phyloP scores from a whole-genome alignment of 2,113 vertebrate genomes.

The Nothocercus julius region DNA sequence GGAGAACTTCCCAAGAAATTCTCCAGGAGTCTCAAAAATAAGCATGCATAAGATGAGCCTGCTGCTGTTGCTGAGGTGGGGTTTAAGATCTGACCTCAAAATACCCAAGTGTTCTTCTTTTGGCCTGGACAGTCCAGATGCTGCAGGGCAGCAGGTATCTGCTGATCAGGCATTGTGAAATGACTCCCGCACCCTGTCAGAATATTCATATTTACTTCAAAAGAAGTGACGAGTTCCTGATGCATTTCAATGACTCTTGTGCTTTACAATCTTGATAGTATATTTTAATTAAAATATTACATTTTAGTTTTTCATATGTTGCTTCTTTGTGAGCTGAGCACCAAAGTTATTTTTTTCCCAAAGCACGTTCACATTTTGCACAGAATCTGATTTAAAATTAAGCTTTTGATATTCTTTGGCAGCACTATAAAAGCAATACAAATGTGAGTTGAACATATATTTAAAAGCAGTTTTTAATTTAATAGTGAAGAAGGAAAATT shows the following conservation, averaged over 20 bases:
- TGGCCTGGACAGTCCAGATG: too few species aligned
- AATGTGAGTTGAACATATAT: background rate
- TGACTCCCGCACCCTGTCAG: background rate
- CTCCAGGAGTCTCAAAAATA: background rate
- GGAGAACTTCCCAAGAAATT: background rate
- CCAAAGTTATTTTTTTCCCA: background rate
- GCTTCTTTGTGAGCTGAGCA: background rate
- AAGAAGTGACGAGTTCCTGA: background rate
- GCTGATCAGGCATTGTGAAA: background rate
- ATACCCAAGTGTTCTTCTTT: background rate
- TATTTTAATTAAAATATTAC: background rate
- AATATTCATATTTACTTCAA: background rate
- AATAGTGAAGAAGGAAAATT: background rate
- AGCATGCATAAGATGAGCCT: background rate
- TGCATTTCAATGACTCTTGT: background rate
- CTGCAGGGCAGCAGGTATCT: too few species aligned
- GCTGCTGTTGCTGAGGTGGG: accelerated
- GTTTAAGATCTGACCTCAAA: background rate
- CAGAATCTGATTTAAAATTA: background rate
- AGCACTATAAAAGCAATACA: background rate
- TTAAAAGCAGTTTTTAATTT: background rate
- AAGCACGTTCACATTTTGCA: background rate
- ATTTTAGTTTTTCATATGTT: background rate
- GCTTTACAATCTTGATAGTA: background rate
- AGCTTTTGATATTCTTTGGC: background rate